phyloP scores from a whole-genome alignment of 2,113 vertebrate species.

The Zeus faber region DNA sequence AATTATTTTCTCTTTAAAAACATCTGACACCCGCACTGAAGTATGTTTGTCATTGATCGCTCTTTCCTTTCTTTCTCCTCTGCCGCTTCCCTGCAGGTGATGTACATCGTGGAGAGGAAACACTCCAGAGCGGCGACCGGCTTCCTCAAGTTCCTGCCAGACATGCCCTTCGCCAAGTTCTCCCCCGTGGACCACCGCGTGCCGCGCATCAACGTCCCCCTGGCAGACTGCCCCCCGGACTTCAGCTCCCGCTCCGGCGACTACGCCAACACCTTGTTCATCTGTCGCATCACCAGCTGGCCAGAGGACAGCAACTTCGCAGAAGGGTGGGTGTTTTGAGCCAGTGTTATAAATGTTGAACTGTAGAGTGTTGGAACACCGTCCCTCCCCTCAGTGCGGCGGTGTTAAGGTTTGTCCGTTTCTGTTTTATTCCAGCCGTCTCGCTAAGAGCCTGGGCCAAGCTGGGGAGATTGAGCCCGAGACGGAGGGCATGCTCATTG shows the following conservation, averaged over 20 bases:
- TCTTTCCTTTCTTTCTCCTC: neutral
- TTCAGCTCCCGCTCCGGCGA: constrained; percentile 79
- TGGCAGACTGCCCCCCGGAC: constrained; percentile 85
- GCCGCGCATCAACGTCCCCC: constrained; percentile 85
- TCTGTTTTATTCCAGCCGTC: constrained; percentile 64
- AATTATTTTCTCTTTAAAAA: too few relatives aligned
- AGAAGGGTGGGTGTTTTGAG: constrained; percentile 85
- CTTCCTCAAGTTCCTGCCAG: constrained; percentile 86
- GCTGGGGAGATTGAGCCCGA: constrained; percentile 96
- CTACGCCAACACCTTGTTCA: constrained; percentile 84
- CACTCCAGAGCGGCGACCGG: constrained; percentile 92
- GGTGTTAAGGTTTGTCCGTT: neutral
- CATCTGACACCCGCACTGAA: too few relatives aligned
- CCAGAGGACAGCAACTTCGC: constrained; percentile 88
- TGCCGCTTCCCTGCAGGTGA: constrained; percentile 75
- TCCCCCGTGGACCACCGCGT: constrained; percentile 94
- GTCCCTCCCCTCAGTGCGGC: too few relatives aligned
- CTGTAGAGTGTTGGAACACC: too few relatives aligned
- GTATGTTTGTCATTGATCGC: too few relatives aligned
- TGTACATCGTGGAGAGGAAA: constrained; percentile 91
- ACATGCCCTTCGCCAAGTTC: constrained; percentile 91
- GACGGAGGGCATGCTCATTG: constrained; percentile 90
- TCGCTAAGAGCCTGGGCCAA: constrained; percentile 90
- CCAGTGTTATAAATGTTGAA: too few relatives aligned
- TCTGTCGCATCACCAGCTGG: constrained; percentile 92